Evolutionary conservation across 35 echinoderm and acorn worm genomes (phyloP).

Genomic region (Chiridota heheva): DNA sequence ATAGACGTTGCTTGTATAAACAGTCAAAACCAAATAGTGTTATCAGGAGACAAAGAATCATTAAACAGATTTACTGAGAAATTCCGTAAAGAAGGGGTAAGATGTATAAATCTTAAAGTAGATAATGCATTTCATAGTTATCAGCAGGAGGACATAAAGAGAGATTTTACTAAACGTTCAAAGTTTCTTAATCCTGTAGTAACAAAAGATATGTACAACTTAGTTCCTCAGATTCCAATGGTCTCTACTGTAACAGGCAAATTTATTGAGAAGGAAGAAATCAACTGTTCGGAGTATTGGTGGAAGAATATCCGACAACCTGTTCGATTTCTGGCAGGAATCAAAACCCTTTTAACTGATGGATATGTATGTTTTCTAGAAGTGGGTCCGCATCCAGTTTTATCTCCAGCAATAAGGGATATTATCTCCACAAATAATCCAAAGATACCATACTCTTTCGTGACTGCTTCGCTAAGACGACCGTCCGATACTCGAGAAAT

Average conservation of each 20-base stretch:
- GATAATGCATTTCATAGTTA: conserved; percentile 96
- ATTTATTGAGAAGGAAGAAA: conserved; percentile 68
- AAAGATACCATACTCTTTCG: conserved; percentile 46
- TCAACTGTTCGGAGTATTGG: conserved; percentile 78
- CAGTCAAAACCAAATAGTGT: conserved; percentile 88
- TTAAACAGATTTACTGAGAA: conserved; percentile 58
- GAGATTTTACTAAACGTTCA: conserved; percentile 75
- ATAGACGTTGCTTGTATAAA: conserved; percentile 91
- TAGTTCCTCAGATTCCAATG: conserved; percentile 73
- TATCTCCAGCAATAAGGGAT: conserved; percentile 79
- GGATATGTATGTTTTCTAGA: conserved; percentile 91
- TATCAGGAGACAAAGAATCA: conserved; percentile 89
- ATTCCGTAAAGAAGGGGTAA: conserved; percentile 65
- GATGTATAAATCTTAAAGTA: conserved; percentile 81
- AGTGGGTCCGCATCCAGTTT: conserved; percentile 79
- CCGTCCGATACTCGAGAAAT: conserved; percentile 80
- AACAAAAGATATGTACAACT: conserved; percentile 29
- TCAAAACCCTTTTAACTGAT: conserved; percentile 76
- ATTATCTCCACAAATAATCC: conserved; percentile 52
- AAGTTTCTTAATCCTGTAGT: conserved; percentile 63
- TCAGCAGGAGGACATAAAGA: conserved; percentile 85
- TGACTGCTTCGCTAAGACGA: conserved; percentile 78
- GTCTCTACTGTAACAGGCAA: conserved; percentile 85
- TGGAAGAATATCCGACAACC: conserved; percentile 88
- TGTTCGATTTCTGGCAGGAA: conserved; percentile 70